Conservation (phyloP, 1,140 invertebrate genomes). For the Tetraneura akinire region DNA sequence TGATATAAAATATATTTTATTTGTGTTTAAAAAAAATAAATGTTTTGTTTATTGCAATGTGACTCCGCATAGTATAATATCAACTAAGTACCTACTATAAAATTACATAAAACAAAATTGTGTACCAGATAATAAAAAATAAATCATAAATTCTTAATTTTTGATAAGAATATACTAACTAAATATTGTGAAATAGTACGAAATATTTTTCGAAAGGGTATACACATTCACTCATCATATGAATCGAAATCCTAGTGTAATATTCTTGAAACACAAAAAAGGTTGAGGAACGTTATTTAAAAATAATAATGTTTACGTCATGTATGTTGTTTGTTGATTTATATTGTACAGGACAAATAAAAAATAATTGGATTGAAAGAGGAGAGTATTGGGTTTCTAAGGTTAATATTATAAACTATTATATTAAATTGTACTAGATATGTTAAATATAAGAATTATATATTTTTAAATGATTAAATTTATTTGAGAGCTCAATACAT, state of each 20-base stretch:
- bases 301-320: conserved; percentile 19
- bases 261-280: conserved; percentile 19
- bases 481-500: no score
- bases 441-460: not conserved
- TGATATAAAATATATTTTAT: conserved; percentile 40
- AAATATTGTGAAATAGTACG: not conserved
- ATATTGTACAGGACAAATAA: not conserved
- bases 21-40: conserved; percentile 8
- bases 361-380: not conserved
- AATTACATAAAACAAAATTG: not conserved
- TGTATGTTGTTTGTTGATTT: not conserved
- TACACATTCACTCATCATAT: conserved; percentile 12
- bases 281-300: conserved; percentile 6
- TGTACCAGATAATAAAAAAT: not conserved
- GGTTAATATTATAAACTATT: not conserved
- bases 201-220: not conserved
- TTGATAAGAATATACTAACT: not conserved
- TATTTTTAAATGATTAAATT: no score
- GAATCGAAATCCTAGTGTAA: conserved; percentile 3
- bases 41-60: conserved; percentile 8
- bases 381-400: not conserved
- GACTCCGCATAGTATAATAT: not conserved
- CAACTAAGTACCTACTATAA: no score
- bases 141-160: not conserved
- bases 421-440: not conserved